Evolutionary conservation across 2,797 vertebrate genomes (phyloP).

Genomic region (Pagetopsis macropterus): DNA sequence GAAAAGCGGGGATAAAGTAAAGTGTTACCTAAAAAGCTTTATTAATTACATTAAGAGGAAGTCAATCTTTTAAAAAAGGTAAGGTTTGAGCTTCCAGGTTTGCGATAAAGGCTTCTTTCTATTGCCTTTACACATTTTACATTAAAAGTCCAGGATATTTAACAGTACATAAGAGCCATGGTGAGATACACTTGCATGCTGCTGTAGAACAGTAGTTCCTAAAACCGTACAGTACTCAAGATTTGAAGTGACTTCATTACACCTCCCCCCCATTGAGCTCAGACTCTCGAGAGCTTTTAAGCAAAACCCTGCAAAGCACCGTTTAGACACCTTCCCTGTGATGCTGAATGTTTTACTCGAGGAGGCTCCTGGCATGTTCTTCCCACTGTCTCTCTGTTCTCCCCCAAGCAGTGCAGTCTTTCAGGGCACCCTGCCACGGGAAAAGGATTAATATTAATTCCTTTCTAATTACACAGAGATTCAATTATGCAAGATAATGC

Average conservation of each 20-base stretch:
- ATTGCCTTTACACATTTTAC: conserved; percentile 31
- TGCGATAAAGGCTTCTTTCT: not conserved
- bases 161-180: not conserved
- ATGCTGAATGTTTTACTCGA: conserved; percentile 28
- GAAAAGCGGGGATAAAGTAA: not conserved
- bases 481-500: conserved; percentile 74
- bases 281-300: conserved; percentile 18
- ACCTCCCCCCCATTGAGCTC: not conserved
- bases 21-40: not conserved
- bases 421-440: conserved; percentile 52
- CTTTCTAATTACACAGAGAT: conserved; percentile 64
- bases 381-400: conserved; percentile 34
- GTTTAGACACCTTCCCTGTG: conserved; percentile 24
- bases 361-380: conserved; percentile 36
- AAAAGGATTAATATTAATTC: conserved; percentile 74
- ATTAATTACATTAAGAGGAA: not conserved
- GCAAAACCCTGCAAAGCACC: conserved; percentile 37
- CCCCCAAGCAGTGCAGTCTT: conserved; percentile 37
- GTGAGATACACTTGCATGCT: not conserved
- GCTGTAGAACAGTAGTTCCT: conserved; percentile 14
- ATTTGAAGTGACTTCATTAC: conserved; percentile 37
- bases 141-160: conserved; percentile 24
- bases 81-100: not conserved
- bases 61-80: not conserved
- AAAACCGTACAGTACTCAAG: conserved; percentile 5